Percentiles rank a stretch among this genome's conserved stretches.
phyloP scores from a whole-genome alignment of 1,140 invertebrate species.

The Drosophila sechellia region DNA sequence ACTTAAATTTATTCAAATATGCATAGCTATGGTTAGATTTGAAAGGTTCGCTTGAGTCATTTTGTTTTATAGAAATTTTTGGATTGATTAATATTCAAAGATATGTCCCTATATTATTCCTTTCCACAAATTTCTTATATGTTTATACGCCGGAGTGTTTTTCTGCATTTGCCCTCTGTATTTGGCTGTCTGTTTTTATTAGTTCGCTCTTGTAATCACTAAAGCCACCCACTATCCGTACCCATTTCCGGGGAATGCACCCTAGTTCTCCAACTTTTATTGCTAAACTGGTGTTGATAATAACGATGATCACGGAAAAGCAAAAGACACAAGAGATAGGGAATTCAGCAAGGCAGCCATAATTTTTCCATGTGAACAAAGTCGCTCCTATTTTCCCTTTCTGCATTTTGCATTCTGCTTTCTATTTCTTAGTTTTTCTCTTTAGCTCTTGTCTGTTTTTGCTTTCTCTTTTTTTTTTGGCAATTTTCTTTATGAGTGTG shows the following conservation, averaged over 20 bases:
- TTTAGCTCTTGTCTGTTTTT: slow-evolving; percentile 18
- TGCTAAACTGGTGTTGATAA: slow-evolving; percentile 78
- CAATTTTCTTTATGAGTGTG: slow-evolving; percentile 53
- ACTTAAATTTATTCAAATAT: too few relatives aligned
- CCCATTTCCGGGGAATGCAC: slow-evolving; percentile 3
- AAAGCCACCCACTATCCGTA: slow-evolving; percentile 2
- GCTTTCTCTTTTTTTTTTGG: slow-evolving; percentile 20
- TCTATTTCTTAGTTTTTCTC: slow-evolving; percentile 10
- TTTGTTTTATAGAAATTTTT: too few relatives aligned
- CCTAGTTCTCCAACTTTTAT: slow-evolving; percentile 40
- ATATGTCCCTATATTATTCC: not conserved
- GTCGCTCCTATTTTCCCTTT: slow-evolving; percentile 16
- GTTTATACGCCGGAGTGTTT: slow-evolving; percentile 15
- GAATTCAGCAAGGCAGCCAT: slow-evolving; percentile 58
- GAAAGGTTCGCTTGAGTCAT: too few relatives aligned
- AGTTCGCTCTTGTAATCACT: slow-evolving; percentile 75
- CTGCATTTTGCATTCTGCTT: slow-evolving; percentile 29
- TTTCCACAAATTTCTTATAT: slow-evolving; percentile 12
- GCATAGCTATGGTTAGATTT: too few relatives aligned
- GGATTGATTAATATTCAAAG: not conserved
- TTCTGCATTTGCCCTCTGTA: slow-evolving; percentile 38
- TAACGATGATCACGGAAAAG: slow-evolving; percentile 66
- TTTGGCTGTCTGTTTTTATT: slow-evolving; percentile 76
- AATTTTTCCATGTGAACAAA: slow-evolving; percentile 62
- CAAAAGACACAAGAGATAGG: not conserved